phyloP scores from a whole-genome alignment of 2,888 invertebrate genomes.

The Celastrina argiolus region DNA sequence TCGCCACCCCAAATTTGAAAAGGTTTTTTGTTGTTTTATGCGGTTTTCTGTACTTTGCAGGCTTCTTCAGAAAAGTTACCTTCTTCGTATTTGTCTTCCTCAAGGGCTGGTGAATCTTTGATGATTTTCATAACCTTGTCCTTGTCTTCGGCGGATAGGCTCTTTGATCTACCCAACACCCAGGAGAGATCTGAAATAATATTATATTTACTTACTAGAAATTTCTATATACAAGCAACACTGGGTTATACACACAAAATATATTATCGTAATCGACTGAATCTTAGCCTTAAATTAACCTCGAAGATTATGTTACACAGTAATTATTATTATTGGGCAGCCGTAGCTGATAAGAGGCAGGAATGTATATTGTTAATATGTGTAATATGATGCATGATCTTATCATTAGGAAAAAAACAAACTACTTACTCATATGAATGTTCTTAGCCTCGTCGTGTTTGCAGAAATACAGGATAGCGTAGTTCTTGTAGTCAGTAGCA shows the following conservation, averaged over 20 bases:
- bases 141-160: conserved; percentile 54
- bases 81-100: conserved; percentile 35
- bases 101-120: conserved; percentile 50
- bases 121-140: conserved; percentile 55
- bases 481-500: conserved; percentile 35
- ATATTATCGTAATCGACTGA: too few species aligned
- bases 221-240: too few species aligned
- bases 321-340: too few species aligned
- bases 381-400: too few species aligned
- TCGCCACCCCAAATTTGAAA: too few species aligned
- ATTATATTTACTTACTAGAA: neutral
- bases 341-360: too few species aligned
- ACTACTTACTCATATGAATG: conserved; percentile 48
- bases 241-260: too few species aligned
- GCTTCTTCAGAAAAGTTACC: conserved; percentile 30
- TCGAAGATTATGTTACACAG: too few species aligned
- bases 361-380: too few species aligned
- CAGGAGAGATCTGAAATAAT: conserved; percentile 52
- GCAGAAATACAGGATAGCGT: conserved; percentile 78
- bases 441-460: conserved; percentile 56
- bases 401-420: neutral
- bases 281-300: too few species aligned
- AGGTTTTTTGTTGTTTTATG: too few species aligned
- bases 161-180: conserved; percentile 57
- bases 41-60: too few species aligned